Evolutionary conservation across 2,888 invertebrate genomes (phyloP), one percentile per base, ranked within the genome.

Genomic region (Allygus modestus): DNA sequence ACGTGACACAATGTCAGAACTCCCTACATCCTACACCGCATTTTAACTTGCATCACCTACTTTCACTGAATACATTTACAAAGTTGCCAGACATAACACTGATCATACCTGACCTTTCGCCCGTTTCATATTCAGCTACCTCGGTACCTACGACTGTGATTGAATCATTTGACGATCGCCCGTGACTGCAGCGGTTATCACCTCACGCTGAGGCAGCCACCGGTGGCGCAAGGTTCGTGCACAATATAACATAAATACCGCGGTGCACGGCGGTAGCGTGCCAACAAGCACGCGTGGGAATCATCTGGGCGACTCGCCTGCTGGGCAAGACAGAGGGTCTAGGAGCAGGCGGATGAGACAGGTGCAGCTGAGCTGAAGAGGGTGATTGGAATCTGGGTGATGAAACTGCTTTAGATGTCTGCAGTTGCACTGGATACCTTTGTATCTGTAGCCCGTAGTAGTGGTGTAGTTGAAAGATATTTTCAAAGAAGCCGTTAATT

Each of bases 271-370:
- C 69, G 28, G 15, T 15, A 11, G 61, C 61, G 33, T 17, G 4
- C 28, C 15, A 12, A 17, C 61, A 4, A 1, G 73, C 43, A 73
- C 73, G 73, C 77, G 77, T 77, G 77, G 77, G 77, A 77, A 77
- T 46, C 46, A 41, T 71, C 33, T 12, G 17, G 54, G 20, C 4
- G 54, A 54, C 15, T 2, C 23, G 54, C 1, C 9, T 15, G 54
- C 20, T 54, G 54, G 23, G 54, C 23, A 54, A 54, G 54, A 46
- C 23, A 23, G 20, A 20, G 12, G 23, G 23, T 7, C 7, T 17
- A 46, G 46, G 46, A 46, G 17, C 54, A 54, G 20, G 11, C 54
- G 20, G 1, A 17, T 12, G 46, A 17, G 15, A 17, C 15, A 23
- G 20, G 26, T 46, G 46, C 58, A 58, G 23, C 20, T 20, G 15